Percentiles rank a stretch among this genome's conserved stretches.
These are phyloP conservation scores for Acanthopleura granulata DNA, from an alignment of 2,888 invertebrate genomes.

Conservation along the genomic window DNA sequence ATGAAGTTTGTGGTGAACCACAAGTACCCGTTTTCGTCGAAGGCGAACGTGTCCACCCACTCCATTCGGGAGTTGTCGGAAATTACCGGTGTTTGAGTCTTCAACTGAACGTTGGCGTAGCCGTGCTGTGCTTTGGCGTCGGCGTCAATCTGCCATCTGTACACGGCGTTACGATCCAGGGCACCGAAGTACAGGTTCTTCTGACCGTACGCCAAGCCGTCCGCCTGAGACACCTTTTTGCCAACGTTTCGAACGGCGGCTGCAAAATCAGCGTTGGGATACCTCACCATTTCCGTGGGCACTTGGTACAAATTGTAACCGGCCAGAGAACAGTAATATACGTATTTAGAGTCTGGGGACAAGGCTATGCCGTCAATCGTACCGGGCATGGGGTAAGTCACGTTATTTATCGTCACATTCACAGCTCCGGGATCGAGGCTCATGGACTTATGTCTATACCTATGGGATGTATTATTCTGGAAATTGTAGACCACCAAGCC, in stretches of 20 bases:
- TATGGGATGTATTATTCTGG: constrained; percentile 22
- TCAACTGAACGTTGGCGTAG: constrained; percentile 13
- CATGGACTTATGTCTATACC: constrained; percentile 17
- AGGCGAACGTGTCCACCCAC: constrained; percentile 35
- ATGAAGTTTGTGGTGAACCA: constrained; percentile 35
- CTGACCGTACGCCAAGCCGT: constrained; percentile 32
- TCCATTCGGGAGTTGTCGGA: constrained; percentile 22
- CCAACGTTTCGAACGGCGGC: constrained; percentile 46
- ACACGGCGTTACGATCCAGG: constrained; percentile 29
- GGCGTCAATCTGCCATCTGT: constrained; percentile 21
- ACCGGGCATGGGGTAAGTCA: constrained; percentile 22
- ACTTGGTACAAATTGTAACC: constrained; percentile 40
- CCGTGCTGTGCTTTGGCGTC: neutral
- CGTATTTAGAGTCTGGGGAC: constrained; percentile 29
- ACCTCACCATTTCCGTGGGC: constrained; percentile 27
- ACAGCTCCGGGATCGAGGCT: neutral
- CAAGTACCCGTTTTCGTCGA: constrained; percentile 30
- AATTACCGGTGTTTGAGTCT: constrained; percentile 21
- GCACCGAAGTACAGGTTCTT: constrained; percentile 28
- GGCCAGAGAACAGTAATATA: constrained; percentile 45
- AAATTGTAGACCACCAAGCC: constrained; percentile 33
- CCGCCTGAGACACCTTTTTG: constrained; percentile 34
- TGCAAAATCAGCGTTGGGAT: constrained; percentile 20
- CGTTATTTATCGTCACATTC: too few relatives aligned
- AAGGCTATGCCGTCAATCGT: constrained; percentile 36